Conservation (phyloP, 1,140 invertebrate genomes). For the Harpegnathos saltator region DNA sequence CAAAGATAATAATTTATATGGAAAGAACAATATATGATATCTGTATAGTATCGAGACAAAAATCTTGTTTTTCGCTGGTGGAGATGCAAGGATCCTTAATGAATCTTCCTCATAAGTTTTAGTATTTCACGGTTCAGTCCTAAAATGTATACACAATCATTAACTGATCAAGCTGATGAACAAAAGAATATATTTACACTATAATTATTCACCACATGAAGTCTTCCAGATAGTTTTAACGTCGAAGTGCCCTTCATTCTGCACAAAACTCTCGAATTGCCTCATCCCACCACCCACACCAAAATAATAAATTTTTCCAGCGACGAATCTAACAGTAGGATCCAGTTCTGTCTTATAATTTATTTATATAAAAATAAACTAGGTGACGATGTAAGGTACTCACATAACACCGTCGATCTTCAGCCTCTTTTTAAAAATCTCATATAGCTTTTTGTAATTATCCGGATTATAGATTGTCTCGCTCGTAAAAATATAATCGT, state of each 20-base stretch:
- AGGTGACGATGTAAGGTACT: conserved; percentile 46
- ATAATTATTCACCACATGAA: conserved; percentile 83
- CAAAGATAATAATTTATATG: conserved; percentile 27
- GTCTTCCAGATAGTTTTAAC: conserved; percentile 87
- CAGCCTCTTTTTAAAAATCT: conserved; percentile 90
- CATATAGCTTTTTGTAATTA: conserved; percentile 91
- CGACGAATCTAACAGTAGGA: conserved; percentile 87
- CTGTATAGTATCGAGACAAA: no score
- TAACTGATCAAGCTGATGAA: background rate
- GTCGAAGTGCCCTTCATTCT: conserved; percentile 86
- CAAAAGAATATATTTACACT: conserved; percentile 50
- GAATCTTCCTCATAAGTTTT: conserved; percentile 74
- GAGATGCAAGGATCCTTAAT: background rate
- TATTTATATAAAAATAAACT: conserved; percentile 44
- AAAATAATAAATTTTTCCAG: conserved; percentile 95
- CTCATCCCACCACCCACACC: conserved; percentile 94
- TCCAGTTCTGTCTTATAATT: background rate
- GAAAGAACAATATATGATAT: no score
- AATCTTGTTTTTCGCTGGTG: background rate
- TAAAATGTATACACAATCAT: conserved; percentile 72
- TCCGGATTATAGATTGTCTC: conserved; percentile 96
- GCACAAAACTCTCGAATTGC: conserved; percentile 89
- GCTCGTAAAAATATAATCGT: conserved; percentile 94
- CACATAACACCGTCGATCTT: conserved; percentile 88
- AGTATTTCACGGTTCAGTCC: conserved; percentile 85